phyloP scores from a whole-genome alignment of 2,888 invertebrate species.

The Xylocampa areola region DNA sequence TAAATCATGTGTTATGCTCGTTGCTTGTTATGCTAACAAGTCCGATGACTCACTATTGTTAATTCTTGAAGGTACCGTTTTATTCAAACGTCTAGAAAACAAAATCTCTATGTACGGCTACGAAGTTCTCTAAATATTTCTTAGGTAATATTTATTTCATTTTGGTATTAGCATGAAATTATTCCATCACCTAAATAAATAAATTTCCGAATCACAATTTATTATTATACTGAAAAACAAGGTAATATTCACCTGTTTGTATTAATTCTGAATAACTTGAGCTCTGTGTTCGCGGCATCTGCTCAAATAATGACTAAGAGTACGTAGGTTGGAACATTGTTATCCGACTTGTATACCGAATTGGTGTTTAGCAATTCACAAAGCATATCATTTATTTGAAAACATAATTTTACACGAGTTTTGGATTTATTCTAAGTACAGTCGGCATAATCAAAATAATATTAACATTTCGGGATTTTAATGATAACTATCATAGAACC shows the following conservation, averaged over 20 bases:
- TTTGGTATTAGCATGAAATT: no score
- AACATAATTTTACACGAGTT: constrained; percentile 9
- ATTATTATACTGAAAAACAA: constrained; percentile 10
- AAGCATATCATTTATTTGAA: constrained; percentile 14
- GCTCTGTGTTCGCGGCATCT: constrained; percentile 52
- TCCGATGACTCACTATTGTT: no score
- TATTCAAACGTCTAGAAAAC: no score
- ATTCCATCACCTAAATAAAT: neutral
- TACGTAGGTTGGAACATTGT: constrained; percentile 41
- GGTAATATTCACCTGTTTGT: constrained; percentile 14
- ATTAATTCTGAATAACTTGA: constrained; percentile 45
- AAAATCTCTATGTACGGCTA: no score
- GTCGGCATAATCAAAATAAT: no score
- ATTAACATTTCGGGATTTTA: no score
- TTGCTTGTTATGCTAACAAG: no score
- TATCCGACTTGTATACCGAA: constrained; percentile 20
- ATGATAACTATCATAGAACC: no score
- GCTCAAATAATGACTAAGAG: constrained; percentile 55
- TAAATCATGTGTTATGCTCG: no score
- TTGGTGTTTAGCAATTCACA: constrained; percentile 21
- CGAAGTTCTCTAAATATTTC: no score
- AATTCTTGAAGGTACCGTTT: no score
- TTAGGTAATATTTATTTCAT: no score
- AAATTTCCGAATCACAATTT: neutral
- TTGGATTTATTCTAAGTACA: constrained; percentile 1